Base-by-base conservation (phyloP, 2,113 vertebrate genomes). In the Panurus biarmicus region DNA sequence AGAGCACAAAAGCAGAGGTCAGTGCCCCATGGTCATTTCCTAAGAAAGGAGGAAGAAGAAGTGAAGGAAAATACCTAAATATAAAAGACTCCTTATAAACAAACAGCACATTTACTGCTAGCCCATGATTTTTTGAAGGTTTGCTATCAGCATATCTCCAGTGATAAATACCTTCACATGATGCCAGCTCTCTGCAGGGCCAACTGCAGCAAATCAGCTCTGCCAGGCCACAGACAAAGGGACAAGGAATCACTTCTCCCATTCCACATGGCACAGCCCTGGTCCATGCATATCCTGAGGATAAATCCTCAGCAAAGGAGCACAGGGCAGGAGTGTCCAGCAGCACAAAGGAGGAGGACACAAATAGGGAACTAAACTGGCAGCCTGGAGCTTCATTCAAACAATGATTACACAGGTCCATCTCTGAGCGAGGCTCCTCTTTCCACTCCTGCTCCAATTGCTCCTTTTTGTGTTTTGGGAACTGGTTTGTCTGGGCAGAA, bases 81-180 rank as follows among this genome's bases (percentile, higher is more conserved):
- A 36, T 38, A 77, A 93, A 50, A 93, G 51, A 67, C 19, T 77
- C 18, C 58, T 44, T 56, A 77, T 22, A 85, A 94, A 87, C 51
- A 89, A 89, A 89, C 48, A 67, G 74, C 64, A 87, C 73, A 57
- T 4, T 64, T 65, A 70, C 28, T 70, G 66, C 56, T 83, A 42
- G 58, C 67, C 54, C 28, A 2, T 73, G 40, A 76, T 62, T 82
- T 56, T 87, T 24, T 20, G 25, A 51, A 94, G 66, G 51, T 53
- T 91, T 88, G 44, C 87, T 95, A 84, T 93, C 85, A 95, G 81
- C 47, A 33, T 69, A 67, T 65, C 57, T 91, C 44, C 71, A 82
- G 4, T 88, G 72, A 93, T 58, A 86, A 95, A 94, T 65, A 40
- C 51, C 51, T 87, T 76, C 57, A 66, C 56, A 47, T 2, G 33